Conservation (phyloP, 2,888 invertebrate genomes). For the Celastrina argiolus region DNA sequence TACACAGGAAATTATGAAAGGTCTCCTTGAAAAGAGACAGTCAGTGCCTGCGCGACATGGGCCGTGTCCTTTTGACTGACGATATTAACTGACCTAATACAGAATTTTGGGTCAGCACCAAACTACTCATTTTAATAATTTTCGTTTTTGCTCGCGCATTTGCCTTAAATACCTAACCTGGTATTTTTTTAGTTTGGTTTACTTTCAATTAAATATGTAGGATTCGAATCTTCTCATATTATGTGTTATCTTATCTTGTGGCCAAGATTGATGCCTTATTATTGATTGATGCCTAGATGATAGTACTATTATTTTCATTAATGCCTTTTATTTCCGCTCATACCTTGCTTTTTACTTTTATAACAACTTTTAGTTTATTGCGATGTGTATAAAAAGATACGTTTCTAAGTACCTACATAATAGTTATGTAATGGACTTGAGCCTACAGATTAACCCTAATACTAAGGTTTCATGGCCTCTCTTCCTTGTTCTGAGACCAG, state of each 20-base stretch:
- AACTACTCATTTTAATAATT: background rate
- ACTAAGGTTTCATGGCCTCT: constrained; percentile 44
- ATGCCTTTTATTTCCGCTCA: no score
- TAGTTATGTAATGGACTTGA: constrained; percentile 34
- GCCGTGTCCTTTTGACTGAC: constrained; percentile 13
- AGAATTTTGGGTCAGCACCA: background rate
- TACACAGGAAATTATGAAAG: constrained; percentile 32
- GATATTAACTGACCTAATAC: constrained; percentile 13
- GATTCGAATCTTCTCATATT: no score
- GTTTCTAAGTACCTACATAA: constrained; percentile 27
- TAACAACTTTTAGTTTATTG: background rate
- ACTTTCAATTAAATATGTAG: no score
- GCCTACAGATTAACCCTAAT: constrained; percentile 31
- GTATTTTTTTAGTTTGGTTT: no score
- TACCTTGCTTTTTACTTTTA: no score
- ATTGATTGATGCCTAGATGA: no score
- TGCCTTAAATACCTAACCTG: no score
- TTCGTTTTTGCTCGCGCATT: background rate
- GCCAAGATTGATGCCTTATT: no score
- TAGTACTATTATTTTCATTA: no score
- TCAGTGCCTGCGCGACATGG: constrained; percentile 19
- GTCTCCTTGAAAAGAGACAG: constrained; percentile 33
- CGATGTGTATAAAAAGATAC: constrained; percentile 27
- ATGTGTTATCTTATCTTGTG: no score
- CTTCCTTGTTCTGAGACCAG: constrained; percentile 50